Percentiles rank a stretch among this genome's conserved stretches.
These are phyloP conservation scores for Rhadinocentrus ornatus DNA, from an alignment of 2,797 vertebrate genomes.

Conservation along the genomic window DNA sequence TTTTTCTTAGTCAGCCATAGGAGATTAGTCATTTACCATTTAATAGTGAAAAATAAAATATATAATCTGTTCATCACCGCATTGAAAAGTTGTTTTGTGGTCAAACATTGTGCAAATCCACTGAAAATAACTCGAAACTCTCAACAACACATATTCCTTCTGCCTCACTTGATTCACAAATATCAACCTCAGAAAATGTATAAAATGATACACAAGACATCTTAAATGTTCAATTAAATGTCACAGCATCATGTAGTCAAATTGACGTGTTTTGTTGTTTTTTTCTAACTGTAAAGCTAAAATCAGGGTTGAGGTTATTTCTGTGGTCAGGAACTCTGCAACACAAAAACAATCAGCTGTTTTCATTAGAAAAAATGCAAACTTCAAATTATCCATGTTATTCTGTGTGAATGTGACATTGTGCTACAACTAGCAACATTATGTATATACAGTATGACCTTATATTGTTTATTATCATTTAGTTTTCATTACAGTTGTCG, in stretches of 20 bases:
- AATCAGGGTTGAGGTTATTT: constrained; percentile 36
- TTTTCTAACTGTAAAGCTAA: constrained; percentile 11
- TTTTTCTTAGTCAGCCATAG: no score
- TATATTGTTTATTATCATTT: constrained; percentile 53
- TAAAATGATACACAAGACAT: constrained; percentile 1
- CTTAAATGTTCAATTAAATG: constrained; percentile 7
- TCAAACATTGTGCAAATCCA: constrained; percentile 5
- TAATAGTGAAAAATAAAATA: not conserved
- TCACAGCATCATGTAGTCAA: not conserved
- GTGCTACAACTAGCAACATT: constrained; percentile 65
- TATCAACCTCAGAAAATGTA: constrained; percentile 19
- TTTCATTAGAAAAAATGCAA: constrained; percentile 44
- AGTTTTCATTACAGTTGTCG: constrained; percentile 54
- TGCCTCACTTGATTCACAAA: not conserved
- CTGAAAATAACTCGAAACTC: constrained; percentile 8
- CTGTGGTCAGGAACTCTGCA: constrained; percentile 37
- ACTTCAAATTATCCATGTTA: constrained; percentile 24
- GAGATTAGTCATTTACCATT: constrained; percentile 11
- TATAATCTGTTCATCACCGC: not conserved
- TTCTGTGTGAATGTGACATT: constrained; percentile 60
- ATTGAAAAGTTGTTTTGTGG: constrained; percentile 1
- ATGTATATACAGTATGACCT: constrained; percentile 53
- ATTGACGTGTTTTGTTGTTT: not conserved
- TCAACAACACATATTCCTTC: constrained; percentile 3
- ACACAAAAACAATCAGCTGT: constrained; percentile 19